Evolutionary conservation across 2,113 vertebrate species (phyloP), one percentile per base, ranked within the genome.

Genomic region (Grantiella picta): DNA sequence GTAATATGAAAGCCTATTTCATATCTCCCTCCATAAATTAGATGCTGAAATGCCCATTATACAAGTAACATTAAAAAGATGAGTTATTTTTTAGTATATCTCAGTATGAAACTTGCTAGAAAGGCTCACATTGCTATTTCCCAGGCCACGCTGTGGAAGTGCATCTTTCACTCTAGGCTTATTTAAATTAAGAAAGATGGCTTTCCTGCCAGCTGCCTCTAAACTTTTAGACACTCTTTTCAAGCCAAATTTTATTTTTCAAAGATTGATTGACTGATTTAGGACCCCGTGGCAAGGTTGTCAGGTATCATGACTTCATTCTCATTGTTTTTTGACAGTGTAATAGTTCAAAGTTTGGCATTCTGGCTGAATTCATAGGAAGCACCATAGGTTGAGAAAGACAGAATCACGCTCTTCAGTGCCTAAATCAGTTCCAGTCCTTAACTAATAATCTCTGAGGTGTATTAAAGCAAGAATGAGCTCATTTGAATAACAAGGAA

Each of bases 381-480:
- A 76, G 53, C 25, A 8, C 12, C 10, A 4, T 24, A 82, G 59
- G 29, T 2, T 69, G 33, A 73, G 47, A 85, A 86, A 82, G 77
- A 83, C 31, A 77, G 60, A 86, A 84, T 80, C 31, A 49, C 2
- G 1, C 25, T 86, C 64, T 77, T 73, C 59, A 56, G 53, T 64
- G 49, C 40, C 57, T 84, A 60, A 91, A 91, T 85, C 24, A 82
- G 15, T 91, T 93, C 70, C 53, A 72, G 70, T 87, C 61, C n/a
- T 95, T 90, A 87, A 89, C 35, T 89, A 91, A 86, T 92, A 64
- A 89, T 35, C 65, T 95, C 72, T 50, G 47, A 89, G 40, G 36
- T 91, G 44, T 82, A 33, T 71, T 92, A 89, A 95, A 94, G 44
- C 12, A 79, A 89, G 91, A 75, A 68, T 89, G 54, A 95, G 70